These are phyloP conservation scores for Myrmecophaga tridactyla DNA, from an alignment of 2,113 vertebrate species.

Conservation along the genomic window DNA sequence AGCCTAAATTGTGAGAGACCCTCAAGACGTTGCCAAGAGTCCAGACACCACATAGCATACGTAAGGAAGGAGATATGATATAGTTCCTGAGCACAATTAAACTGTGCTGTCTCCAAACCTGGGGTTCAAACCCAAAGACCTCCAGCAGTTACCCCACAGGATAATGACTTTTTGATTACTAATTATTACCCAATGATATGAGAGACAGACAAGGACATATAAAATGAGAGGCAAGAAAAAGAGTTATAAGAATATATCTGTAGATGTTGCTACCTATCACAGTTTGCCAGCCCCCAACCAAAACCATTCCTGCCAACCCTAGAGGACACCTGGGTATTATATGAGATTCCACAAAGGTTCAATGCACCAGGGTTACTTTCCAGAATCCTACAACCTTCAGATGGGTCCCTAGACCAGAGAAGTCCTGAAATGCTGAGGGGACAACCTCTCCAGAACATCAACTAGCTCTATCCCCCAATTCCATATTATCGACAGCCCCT, in stretches of 20 bases:
- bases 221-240: not conserved
- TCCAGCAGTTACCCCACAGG: not conserved
- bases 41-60: not conserved
- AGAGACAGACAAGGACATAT: not conserved
- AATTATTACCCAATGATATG: not conserved
- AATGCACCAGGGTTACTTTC: too few relatives aligned
- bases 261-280: too few relatives aligned
- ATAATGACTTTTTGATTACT: not conserved
- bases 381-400: too few relatives aligned
- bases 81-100: not conserved
- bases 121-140: not conserved
- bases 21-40: not conserved
- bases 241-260: not conserved
- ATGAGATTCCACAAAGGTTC: too few relatives aligned
- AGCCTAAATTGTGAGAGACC: not conserved
- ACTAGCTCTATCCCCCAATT: too few relatives aligned
- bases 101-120: not conserved
- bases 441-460: too few relatives aligned
- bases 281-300: too few relatives aligned
- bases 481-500: too few relatives aligned
- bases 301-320: too few relatives aligned
- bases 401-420: too few relatives aligned
- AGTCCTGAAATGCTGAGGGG: too few relatives aligned
- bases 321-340: too few relatives aligned
- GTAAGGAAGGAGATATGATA: not conserved